Evolutionary conservation across 2,888 invertebrate genomes (phyloP).

Genomic region (Drosophila neonasuta): DNA sequence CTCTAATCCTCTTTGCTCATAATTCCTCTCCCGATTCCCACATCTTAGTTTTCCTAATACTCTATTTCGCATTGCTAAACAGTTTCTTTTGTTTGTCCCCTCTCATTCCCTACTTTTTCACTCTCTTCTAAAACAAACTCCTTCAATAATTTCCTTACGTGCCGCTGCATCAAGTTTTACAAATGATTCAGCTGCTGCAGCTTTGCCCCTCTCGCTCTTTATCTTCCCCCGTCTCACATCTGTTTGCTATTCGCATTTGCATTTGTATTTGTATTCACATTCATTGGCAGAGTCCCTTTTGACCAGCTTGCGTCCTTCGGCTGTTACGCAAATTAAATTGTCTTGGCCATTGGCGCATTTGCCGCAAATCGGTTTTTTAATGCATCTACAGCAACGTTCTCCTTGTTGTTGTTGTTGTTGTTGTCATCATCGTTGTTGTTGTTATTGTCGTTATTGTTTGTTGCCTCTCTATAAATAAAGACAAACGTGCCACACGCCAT

Average conservation of each 20-base stretch:
- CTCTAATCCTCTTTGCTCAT: too few species aligned
- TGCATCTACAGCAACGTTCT: slow-evolving; percentile 23
- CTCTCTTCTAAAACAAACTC: too few species aligned
- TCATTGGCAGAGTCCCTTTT: slow-evolving; percentile 1
- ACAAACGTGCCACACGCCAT: slow-evolving; percentile 20
- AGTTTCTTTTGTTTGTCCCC: too few species aligned
- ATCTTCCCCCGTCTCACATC: too few species aligned
- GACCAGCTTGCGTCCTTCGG: slow-evolving; percentile 8
- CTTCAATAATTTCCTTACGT: too few species aligned
- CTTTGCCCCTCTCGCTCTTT: too few species aligned
- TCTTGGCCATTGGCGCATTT: slow-evolving; percentile 56
- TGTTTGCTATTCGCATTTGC: neutral
- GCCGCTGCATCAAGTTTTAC: too few species aligned
- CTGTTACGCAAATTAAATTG: slow-evolving; percentile 68
- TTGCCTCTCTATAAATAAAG: slow-evolving; percentile 26
- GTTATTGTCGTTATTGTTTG: neutral
- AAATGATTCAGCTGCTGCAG: too few species aligned
- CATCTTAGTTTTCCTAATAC: too few species aligned
- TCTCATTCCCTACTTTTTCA: too few species aligned
- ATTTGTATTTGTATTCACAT: neutral
- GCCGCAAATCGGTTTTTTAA: slow-evolving; percentile 57
- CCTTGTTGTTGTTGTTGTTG: neutral
- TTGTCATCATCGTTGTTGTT: neutral
- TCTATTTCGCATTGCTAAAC: too few species aligned
- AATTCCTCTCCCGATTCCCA: too few species aligned